Evolutionary conservation across 2,888 invertebrate genomes (phyloP).

Genomic region (Argynnis bischoffii): DNA sequence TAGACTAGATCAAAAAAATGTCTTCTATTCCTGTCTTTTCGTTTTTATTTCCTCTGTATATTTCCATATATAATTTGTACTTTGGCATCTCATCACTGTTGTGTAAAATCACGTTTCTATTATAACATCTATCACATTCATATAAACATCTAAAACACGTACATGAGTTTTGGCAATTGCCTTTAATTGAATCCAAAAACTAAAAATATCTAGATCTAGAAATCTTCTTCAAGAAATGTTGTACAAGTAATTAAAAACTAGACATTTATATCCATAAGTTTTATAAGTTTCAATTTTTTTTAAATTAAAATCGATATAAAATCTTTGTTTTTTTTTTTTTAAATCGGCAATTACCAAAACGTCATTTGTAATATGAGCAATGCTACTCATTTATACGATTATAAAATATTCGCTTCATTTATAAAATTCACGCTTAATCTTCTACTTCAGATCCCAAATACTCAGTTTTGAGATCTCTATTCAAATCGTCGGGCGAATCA

Average conservation of each 20-base stretch:
- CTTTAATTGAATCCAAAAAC: too few species aligned
- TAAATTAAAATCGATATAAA: too few species aligned
- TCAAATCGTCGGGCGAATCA: conserved; percentile 71
- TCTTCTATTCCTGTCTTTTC: conserved; percentile 21
- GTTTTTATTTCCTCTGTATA: conserved; percentile 24
- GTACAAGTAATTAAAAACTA: too few species aligned
- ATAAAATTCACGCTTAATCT: conserved; percentile 51
- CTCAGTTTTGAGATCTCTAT: conserved; percentile 66
- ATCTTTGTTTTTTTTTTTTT: background rate
- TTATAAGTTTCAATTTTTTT: too few species aligned
- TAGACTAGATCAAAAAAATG: conserved; percentile 40
- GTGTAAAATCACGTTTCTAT: conserved; percentile 32
- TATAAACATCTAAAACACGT: conserved; percentile 42
- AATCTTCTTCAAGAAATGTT: too few species aligned
- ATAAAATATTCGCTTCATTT: conserved; percentile 13
- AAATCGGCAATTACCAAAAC: conserved; percentile 15
- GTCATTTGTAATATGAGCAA: conserved; percentile 27
- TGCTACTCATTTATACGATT: conserved; percentile 1
- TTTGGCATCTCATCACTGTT: conserved; percentile 39
- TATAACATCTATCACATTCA: conserved; percentile 51
- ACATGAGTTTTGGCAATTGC: conserved; percentile 33
- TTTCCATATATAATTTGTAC: conserved; percentile 41
- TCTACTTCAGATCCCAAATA: conserved; percentile 72
- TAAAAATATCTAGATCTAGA: too few species aligned
- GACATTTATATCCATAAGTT: too few species aligned